Base-by-base conservation (phyloP, 2,113 vertebrate species). In the Cygnus atratus region DNA sequence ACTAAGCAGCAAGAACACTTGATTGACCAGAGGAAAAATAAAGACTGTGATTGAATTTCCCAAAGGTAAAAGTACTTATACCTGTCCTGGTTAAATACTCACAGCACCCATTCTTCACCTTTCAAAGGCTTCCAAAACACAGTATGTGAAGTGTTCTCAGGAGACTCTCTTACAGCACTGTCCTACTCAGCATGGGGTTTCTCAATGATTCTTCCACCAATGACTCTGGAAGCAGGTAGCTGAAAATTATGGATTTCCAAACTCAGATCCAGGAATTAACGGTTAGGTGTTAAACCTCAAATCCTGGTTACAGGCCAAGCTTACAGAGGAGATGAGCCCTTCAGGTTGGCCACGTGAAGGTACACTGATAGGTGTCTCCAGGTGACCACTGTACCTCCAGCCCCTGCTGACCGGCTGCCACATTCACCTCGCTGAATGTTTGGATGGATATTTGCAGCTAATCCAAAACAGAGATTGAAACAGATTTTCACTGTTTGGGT, bases 231-330 rank as follows among this genome's bases (percentile, higher is more conserved):
- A 29, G 10, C 10, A 76, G 13, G 20, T 14, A 5, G 21, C 50
- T 41, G 28, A 58, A 71, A 81, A 74, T 35, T 13, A 63, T 44
- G 5, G 22, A 70, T n/a, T 76, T 70, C 35, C 20, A 54, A 52
- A 9, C 4, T 85, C 28, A 80, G 33, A 73, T 26, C 8, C 19
- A 46, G 46, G 46, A 46, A 46, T 46, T 46, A 46, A 46, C 19
- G 46, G 46, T 46, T 20, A 46, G 46, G 46, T 46, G 46, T 46
- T 46, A 46, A 46, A 46, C 8, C 43, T 71, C 52, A 52, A 39
- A 46, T 65, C 24, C 20, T 24, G 41, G 19, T 39, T 28, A 12
- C 1, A 6, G 4, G 20, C 5, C 0, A 0, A 37, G 18, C 11
- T 62, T 62, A 37, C 11, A 33, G 14, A 84, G 14, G 3, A 57